Evolutionary conservation across 1,140 invertebrate species (phyloP).

Genomic region (Adelges cooleyi): DNA sequence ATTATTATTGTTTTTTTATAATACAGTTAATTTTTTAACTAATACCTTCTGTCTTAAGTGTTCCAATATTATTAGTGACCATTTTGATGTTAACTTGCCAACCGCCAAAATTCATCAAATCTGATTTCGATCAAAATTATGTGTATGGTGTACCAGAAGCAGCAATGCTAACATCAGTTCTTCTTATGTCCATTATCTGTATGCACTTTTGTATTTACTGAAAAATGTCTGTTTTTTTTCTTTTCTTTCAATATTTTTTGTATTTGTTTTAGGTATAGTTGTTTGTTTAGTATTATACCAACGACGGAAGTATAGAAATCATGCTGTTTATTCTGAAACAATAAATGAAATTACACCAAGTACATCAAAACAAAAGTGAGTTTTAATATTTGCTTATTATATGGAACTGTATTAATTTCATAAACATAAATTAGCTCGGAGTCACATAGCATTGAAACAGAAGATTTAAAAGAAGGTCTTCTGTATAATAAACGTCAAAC

Average conservation of each 20-base stretch:
- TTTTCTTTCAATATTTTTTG: not conserved
- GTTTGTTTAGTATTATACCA: slow-evolving; percentile 31
- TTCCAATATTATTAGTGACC: slow-evolving; percentile 45
- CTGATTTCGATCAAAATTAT: slow-evolving; percentile 55
- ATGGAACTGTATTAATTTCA: not conserved
- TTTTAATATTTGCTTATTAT: not conserved
- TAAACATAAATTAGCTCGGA: not conserved
- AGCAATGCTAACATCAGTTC: slow-evolving; percentile 49
- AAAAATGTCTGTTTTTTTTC: too few relatives aligned
- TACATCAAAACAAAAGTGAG: slow-evolving; percentile 13
- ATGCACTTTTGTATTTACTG: slow-evolving; percentile 33
- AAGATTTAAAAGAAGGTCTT: slow-evolving; percentile 10
- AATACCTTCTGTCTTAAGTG: slow-evolving; percentile 37
- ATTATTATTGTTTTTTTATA: not conserved
- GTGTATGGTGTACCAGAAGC: slow-evolving; percentile 64
- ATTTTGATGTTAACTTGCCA: slow-evolving; percentile 44
- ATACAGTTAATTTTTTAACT: slow-evolving; percentile 24
- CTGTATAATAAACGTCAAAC: not conserved
- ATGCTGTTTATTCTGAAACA: not conserved
- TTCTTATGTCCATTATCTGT: slow-evolving; percentile 57
- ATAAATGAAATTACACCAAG: not conserved
- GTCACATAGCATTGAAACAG: slow-evolving; percentile 14
- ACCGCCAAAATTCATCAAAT: slow-evolving; percentile 29
- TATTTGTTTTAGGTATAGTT: slow-evolving; percentile 31
- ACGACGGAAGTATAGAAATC: not conserved